Base-by-base conservation (phyloP, 2,888 invertebrate genomes). In the Cactoblastis cactorum region DNA sequence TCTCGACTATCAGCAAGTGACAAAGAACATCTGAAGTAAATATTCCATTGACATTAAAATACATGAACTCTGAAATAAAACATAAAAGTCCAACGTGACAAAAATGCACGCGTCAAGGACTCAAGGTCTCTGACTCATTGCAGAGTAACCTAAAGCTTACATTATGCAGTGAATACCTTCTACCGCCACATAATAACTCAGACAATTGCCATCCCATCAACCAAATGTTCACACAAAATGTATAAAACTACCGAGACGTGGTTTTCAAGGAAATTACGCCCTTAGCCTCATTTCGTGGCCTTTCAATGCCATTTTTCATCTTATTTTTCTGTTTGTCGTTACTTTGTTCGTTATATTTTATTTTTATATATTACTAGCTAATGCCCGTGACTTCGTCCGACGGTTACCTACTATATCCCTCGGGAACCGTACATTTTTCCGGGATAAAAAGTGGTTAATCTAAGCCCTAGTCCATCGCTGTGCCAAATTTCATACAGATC, bases 201-300 rank as follows among this genome's bases (percentile, higher is more conserved):
- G 33, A 48, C 24, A 38, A 48, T 48, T 24, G 9, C 12, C 46
- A 34, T 24, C 58, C 59, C 39, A 55, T 56, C 57, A 62, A 56
- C 49, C 52, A 53, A 55, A 38, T 54, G 50, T 64, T 63, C 62
- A 52, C 63, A 64, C 53, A 56, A 58, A 59, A 14, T 54, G 51
- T 51, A 53, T 63, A 65, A 64, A 22, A 22, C 6, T 22, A 4
- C 55, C 45, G 34, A 32, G 37, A 38, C 22, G 22, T 28, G 46
- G 17, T 43, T 35, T 47, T 48, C 41, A 47, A 62, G 56, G 37
- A 66, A 68, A 69, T 67, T 58, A 58, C 56, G 69, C 62, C 75
- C 74, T 72, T 75, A 66, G 61, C 68, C 69, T 67, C 59, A 63
- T 67, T 52, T 28, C 47, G 50, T 46, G 48, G 32, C 49, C 43